These are phyloP conservation scores for Hylaeus anthracinus DNA, from an alignment of 1,140 invertebrate genomes.

Conservation along the genomic window DNA sequence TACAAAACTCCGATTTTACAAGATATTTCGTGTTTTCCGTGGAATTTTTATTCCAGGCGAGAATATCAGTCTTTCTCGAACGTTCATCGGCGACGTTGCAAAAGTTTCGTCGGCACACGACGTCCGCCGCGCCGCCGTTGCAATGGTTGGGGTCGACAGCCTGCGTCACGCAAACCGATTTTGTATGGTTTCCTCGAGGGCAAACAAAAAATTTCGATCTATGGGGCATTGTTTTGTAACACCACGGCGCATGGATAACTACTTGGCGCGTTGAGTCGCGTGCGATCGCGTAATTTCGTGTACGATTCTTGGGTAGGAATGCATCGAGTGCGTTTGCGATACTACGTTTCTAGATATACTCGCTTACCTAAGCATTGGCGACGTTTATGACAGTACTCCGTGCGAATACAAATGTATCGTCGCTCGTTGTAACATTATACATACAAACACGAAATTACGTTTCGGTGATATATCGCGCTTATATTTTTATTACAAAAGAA, in stretches of 20 bases:
- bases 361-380: neutral
- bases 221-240: constrained; percentile 2
- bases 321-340: neutral
- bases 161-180: constrained; percentile 41
- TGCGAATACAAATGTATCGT: neutral
- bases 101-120: constrained; percentile 30
- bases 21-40: neutral
- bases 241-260: neutral
- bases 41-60: neutral
- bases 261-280: neutral
- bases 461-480: too few species aligned
- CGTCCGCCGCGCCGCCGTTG: neutral
- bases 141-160: constrained; percentile 25
- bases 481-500: too few species aligned
- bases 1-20: too few species aligned
- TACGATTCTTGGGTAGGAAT: neutral
- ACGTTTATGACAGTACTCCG: neutral
- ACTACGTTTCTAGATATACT: too few species aligned
- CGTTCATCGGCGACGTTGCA: neutral
- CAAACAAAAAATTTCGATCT: neutral
- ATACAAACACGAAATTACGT: too few species aligned
- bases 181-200: constrained; percentile 35
- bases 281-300: neutral
- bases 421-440: too few species aligned
- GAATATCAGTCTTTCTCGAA: neutral